phyloP scores from a whole-genome alignment of 2,113 vertebrate species.

The Thunnus thynnus region DNA sequence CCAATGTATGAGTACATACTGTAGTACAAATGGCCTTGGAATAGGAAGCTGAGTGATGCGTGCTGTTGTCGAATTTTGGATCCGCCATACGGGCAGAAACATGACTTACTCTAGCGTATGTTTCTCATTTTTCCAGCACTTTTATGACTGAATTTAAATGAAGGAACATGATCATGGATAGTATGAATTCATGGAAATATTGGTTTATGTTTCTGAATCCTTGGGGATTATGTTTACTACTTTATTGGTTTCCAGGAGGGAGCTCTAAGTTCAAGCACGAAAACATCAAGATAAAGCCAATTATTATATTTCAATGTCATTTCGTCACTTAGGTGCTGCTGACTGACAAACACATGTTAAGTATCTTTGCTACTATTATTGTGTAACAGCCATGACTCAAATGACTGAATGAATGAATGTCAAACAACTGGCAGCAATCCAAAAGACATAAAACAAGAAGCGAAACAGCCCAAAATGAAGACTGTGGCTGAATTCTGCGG shows the following conservation, averaged over 20 bases:
- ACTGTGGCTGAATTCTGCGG: constrained; percentile 32
- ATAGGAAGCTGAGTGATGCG: constrained; percentile 29
- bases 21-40: constrained; percentile 45
- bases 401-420: not conserved
- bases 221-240: not conserved
- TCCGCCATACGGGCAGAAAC: constrained; percentile 5
- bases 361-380: constrained; percentile 37
- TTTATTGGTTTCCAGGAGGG: not conserved
- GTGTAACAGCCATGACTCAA: constrained; percentile 26
- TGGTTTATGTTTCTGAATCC: not conserved
- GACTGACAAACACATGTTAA: constrained; percentile 26
- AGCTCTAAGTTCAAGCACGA: constrained; percentile 2
- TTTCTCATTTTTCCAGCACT: constrained; percentile 10
- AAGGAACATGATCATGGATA: not conserved
- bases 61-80: constrained; percentile 12
- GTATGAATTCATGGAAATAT: constrained; percentile 5
- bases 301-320: not conserved
- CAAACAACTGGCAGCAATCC: constrained; percentile 30
- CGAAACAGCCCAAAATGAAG: constrained; percentile 9
- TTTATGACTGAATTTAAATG: constrained; percentile 4
- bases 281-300: constrained; percentile 4
- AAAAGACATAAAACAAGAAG: constrained; percentile 38
- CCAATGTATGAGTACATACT: constrained; percentile 34
- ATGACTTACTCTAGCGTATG: constrained; percentile 2
- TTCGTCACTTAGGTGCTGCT: constrained; percentile 13